Conservation (phyloP, 1,140 invertebrate genomes). For the Eumaeus atala region DNA sequence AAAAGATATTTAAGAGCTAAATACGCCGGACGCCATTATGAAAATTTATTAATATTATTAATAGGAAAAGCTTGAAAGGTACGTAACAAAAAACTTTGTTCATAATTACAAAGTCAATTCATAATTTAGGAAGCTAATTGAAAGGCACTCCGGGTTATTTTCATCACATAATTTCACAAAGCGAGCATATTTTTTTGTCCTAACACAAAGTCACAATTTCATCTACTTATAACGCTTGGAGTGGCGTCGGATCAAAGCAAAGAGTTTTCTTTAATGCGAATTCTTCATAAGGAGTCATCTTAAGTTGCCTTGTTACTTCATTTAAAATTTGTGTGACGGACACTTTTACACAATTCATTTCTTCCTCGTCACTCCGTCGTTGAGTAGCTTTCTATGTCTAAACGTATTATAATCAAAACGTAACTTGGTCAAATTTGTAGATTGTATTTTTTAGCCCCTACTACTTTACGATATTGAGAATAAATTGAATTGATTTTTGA, state of each 20-base stretch:
- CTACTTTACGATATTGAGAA: too few relatives aligned
- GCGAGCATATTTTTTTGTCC: conserved; percentile 4
- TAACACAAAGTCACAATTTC: conserved; percentile 14
- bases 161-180: background rate
- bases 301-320: background rate
- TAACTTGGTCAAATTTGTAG: too few relatives aligned
- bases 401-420: too few relatives aligned
- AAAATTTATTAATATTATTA: background rate
- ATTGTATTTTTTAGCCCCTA: too few relatives aligned
- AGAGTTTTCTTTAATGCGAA: conserved; percentile 8
- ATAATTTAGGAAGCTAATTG: conserved; percentile 10
- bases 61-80: background rate
- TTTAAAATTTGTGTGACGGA: too few relatives aligned
- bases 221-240: conserved; percentile 14
- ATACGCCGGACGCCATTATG: background rate
- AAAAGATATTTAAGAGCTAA: background rate
- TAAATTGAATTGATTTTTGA: too few relatives aligned
- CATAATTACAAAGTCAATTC: conserved; percentile 11
- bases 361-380: too few relatives aligned
- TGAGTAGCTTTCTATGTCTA: too few relatives aligned
- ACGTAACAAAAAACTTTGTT: background rate
- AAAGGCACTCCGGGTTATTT: conserved; percentile 6
- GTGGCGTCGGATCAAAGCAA: conserved; percentile 10
- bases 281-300: conserved; percentile 15
- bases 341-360: too few relatives aligned